These are phyloP conservation scores for Dexiosoma caninum DNA, from an alignment of 2,888 invertebrate genomes.

Conservation along the genomic window DNA sequence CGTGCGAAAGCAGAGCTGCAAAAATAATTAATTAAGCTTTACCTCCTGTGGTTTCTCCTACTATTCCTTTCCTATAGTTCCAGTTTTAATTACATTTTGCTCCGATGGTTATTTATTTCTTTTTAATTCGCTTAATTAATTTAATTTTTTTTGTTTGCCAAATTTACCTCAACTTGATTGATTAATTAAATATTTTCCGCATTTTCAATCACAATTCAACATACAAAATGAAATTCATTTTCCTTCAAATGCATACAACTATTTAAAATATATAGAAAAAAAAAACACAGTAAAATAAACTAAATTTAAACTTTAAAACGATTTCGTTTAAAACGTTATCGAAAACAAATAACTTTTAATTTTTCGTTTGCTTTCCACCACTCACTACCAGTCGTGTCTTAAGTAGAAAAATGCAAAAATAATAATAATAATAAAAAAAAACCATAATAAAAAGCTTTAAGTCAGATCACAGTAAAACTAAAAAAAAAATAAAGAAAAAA, in stretches of 20 bases:
- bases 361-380: not conserved
- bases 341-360: conserved; percentile 2
- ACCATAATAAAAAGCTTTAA: conserved; percentile 12
- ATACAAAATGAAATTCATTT: conserved; percentile 3
- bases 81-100: not conserved
- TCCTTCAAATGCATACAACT: not conserved
- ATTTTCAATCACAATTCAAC: conserved; percentile 18
- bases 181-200: conserved; percentile 46
- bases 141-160: not conserved
- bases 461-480: not conserved
- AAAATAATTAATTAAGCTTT: too few species aligned
- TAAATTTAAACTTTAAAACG: conserved; percentile 23
- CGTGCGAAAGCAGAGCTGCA: too few species aligned
- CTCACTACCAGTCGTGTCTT: conserved; percentile 34
- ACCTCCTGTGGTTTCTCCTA: too few species aligned
- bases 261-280: not conserved
- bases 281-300: not conserved
- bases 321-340: conserved; percentile 32
- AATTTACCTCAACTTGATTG: not conserved
- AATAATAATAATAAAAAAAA: conserved; percentile 9
- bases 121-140: not conserved
- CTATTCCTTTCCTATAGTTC: too few species aligned
- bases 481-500: not conserved
- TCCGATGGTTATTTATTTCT: not conserved
- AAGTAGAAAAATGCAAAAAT: not conserved